Conservation (phyloP, 2,113 vertebrate genomes). For the Sapayoa aenigma region DNA sequence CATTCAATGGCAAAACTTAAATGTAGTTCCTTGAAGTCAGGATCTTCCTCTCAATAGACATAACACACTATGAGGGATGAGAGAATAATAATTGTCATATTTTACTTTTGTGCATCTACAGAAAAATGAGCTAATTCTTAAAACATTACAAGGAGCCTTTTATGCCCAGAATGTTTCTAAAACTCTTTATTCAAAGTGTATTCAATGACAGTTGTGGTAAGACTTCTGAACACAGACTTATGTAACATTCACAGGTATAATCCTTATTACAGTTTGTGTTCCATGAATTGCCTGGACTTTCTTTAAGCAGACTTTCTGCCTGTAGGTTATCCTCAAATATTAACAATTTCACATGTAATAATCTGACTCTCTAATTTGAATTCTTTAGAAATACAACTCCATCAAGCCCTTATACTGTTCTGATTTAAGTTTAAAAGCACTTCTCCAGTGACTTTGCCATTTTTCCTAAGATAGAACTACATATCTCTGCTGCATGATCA, state of each 20-base stretch:
- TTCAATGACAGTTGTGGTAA: not conserved
- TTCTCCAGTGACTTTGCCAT: not conserved
- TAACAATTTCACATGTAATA: not conserved
- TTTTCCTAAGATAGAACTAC: not conserved
- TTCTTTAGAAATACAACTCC: not conserved
- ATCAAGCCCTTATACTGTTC: not conserved
- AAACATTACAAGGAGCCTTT: not conserved
- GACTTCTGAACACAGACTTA: not conserved
- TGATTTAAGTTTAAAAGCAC: not conserved
- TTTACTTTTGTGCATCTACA: not conserved
- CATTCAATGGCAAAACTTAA: not conserved
- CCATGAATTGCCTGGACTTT: not conserved
- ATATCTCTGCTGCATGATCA: not conserved
- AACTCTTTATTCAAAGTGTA: not conserved
- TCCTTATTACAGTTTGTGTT: not conserved
- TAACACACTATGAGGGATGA: not conserved
- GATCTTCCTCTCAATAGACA: not conserved
- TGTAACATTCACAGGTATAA: not conserved
- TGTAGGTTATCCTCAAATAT: not conserved
- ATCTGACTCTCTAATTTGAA: not conserved
- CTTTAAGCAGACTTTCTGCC: not conserved
- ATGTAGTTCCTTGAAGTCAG: not conserved
- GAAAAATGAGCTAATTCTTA: not conserved
- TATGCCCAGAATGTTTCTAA: not conserved
- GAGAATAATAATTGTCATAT: not conserved